Evolutionary conservation across 2,113 vertebrate species (phyloP), one percentile per base, ranked within the genome.

Genomic region (Trichomycterus rosablanca): DNA sequence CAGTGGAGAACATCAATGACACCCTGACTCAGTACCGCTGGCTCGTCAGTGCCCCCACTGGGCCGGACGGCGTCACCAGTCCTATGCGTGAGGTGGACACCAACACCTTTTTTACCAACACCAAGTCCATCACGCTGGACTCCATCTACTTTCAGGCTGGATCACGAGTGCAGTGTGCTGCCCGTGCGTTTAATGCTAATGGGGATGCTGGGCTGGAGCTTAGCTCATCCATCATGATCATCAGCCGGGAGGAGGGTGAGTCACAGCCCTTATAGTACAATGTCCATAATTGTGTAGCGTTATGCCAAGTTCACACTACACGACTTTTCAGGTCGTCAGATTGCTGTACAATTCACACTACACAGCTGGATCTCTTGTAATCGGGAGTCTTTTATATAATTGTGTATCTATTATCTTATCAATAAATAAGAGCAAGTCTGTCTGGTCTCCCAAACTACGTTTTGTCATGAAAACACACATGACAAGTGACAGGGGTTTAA

Each of bases 91-190:
- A 92, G 76, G 88, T 88, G 66, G 87, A 92, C 75, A 83, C 82
- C 4, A 87, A 89, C 70, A 90, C 87, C 14, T 91, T 90, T 81
- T 93, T 91, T 74, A 91, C 87, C 67, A 87, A 84, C 81, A 90
- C 87, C 63, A 91, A 90, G 74, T 87, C 84, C 61, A 83, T 93
- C 73, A 85, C 86, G 14, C 77, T 91, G 71, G 89, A 92, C 75
- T 88, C 91, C 8, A 82, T 90, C 70, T 90, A 89, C 71, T 91
- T 91, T 78, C 88, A 90, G 68, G 86, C 87, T 4, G 87, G 89
- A 7, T 93, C 87, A 26, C 83, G 90, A 46, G 71, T 91, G 22
- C 85, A 89, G 20, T 90, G 88, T 55, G 89, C 86, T 1, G 87
- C 87, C 7, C 73, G 84, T 39, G 87, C 90, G 30, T 87, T 92